Evolutionary conservation across 2,888 invertebrate species (phyloP).

Genomic region (Invenusta paracnida): DNA sequence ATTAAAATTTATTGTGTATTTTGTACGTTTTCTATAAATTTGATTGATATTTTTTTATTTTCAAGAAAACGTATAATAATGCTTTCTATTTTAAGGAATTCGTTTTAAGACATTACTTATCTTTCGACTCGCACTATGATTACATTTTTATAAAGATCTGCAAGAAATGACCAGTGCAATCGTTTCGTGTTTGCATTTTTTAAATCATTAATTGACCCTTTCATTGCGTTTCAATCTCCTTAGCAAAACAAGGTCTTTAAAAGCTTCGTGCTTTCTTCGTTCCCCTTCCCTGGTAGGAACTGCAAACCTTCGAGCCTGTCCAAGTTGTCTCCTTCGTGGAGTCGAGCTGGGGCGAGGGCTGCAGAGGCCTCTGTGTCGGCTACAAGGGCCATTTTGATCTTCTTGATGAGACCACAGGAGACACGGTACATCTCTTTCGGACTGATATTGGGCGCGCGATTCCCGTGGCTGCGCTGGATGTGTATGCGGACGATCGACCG

Average conservation of each 20-base stretch:
- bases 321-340: slow-evolving; percentile 72
- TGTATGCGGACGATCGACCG: slow-evolving; percentile 71
- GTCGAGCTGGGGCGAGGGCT: slow-evolving; percentile 62
- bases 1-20: no score
- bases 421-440: slow-evolving; percentile 66
- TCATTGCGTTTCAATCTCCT: background rate
- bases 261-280: no score
- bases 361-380: slow-evolving; percentile 72
- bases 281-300: slow-evolving; percentile 67
- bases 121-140: no score
- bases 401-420: slow-evolving; percentile 70
- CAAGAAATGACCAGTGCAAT: background rate
- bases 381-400: slow-evolving; percentile 81
- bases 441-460: slow-evolving; percentile 65
- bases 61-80: no score
- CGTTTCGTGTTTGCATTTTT: background rate
- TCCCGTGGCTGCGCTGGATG: slow-evolving; percentile 73
- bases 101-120: no score
- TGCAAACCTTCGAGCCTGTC: slow-evolving; percentile 72
- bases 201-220: background rate
- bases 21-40: no score
- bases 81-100: no score
- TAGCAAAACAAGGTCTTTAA: background rate
- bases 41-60: no score
- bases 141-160: no score